A percentile compares a stretch with the other conserved stretches of the same genome.
Conservation (phyloP, 2,888 invertebrate genomes). For the Himalopsyche kuldschensis region DNA sequence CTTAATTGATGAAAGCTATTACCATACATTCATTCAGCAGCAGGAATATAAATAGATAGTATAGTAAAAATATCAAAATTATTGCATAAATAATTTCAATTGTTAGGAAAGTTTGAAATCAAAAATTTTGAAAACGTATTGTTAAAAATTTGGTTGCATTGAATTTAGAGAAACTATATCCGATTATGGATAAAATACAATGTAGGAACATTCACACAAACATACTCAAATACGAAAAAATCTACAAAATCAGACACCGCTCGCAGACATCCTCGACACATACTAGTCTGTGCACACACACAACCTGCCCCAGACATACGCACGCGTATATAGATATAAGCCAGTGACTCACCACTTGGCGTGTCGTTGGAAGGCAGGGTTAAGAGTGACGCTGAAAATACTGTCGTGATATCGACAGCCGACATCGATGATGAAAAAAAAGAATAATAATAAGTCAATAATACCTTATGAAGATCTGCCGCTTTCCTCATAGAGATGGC, state of each 20-base stretch:
- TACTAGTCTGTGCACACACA: background rate
- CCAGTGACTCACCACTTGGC: conserved; percentile 24
- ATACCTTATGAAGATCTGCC: conserved; percentile 58
- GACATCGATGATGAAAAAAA: conserved; percentile 39
- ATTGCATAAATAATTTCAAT: background rate
- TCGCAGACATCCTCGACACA: background rate
- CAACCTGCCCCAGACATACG: background rate
- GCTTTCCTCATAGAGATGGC: conserved; percentile 55
- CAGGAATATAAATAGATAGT: background rate
- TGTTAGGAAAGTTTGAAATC: background rate
- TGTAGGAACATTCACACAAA: background rate
- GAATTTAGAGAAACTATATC: background rate
- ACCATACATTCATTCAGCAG: background rate
- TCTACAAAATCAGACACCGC: background rate
- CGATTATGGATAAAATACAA: background rate
- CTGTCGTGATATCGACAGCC: conserved; percentile 35
- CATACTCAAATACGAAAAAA: background rate
- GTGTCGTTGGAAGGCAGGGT: conserved; percentile 2
- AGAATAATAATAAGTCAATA: conserved; percentile 57
- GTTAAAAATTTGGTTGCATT: background rate
- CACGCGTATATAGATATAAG: background rate
- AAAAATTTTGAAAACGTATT: background rate
- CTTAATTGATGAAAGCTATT: background rate
- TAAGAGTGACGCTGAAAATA: conserved; percentile 26
- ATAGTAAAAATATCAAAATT: background rate